phyloP scores from a whole-genome alignment of 2,797 vertebrate species.

The Serranus cabrilla region DNA sequence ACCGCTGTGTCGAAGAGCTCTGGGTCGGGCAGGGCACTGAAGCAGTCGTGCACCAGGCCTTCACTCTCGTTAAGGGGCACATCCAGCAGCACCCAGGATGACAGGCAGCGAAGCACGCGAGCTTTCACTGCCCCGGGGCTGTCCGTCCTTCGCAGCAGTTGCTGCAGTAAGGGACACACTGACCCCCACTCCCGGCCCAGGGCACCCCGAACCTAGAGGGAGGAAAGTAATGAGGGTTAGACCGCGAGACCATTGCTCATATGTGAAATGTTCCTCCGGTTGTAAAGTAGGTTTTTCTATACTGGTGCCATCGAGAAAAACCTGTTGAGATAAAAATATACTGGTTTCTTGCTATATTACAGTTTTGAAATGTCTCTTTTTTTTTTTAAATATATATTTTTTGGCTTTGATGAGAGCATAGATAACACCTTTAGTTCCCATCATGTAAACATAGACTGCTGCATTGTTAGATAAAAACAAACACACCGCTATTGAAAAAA shows the following conservation, averaged over 20 bases:
- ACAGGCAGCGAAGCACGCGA: constrained; percentile 97
- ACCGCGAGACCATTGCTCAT: constrained; percentile 1
- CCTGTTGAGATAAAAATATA: too few species aligned
- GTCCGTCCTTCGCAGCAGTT: constrained; percentile 93
- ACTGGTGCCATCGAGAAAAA: background rate
- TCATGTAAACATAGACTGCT: too few species aligned
- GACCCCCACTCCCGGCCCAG: constrained; percentile 93
- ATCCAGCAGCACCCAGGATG: constrained; percentile 98
- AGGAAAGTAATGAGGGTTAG: constrained; percentile 28
- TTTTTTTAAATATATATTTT: too few species aligned
- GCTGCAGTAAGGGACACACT: constrained; percentile 95
- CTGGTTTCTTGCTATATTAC: too few species aligned
- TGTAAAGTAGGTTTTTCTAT: background rate
- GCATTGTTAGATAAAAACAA: too few species aligned
- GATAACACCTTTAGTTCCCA: too few species aligned
- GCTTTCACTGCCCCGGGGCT: constrained; percentile 95
- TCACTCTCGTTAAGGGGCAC: constrained; percentile 96
- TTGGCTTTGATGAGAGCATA: too few species aligned
- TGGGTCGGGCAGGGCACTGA: constrained; percentile 93
- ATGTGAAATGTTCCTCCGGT: background rate
- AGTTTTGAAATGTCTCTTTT: too few species aligned
- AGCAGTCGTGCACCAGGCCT: constrained; percentile 94
- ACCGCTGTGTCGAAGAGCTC: constrained; percentile 98
- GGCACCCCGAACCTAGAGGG: constrained; percentile 90
- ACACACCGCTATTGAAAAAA: too few species aligned